These are phyloP conservation scores for Erythrolamprus reginae DNA, from an alignment of 2,113 vertebrate species.

Conservation along the genomic window DNA sequence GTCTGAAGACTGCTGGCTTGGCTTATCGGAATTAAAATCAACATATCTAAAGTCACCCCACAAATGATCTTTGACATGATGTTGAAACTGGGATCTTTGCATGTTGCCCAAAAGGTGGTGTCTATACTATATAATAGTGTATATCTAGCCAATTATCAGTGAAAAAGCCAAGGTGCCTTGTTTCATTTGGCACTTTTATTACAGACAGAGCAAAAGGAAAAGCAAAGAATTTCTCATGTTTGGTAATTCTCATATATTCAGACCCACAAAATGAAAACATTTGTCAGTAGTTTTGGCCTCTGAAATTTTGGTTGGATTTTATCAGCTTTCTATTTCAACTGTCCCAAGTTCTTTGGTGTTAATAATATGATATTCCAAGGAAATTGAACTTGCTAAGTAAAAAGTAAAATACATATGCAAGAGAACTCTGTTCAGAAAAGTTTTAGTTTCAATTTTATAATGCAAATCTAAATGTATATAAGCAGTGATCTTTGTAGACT, in stretches of 20 bases:
- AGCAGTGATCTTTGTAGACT: conserved; percentile 39
- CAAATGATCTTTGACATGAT: background rate
- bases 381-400: conserved; percentile 21
- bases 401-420: conserved; percentile 34
- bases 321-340: background rate
- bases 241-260: background rate
- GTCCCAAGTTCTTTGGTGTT: background rate
- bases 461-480: conserved; percentile 41
- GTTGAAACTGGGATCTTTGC: background rate
- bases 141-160: background rate
- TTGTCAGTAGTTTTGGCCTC: background rate
- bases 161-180: background rate
- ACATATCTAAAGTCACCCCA: background rate
- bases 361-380: conserved; percentile 21
- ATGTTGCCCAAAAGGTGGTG: background rate
- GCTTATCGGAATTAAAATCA: background rate
- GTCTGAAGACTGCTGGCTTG: background rate
- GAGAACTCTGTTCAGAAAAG: conserved; percentile 50
- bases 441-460: conserved; percentile 33
- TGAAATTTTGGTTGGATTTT: background rate
- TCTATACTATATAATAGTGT: background rate
- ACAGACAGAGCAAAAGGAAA: background rate
- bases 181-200: background rate
- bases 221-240: background rate
- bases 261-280: background rate